These are phyloP conservation scores for Hydrocynus forskahlii DNA, from an alignment of 2,797 vertebrate species.

Conservation along the genomic window DNA sequence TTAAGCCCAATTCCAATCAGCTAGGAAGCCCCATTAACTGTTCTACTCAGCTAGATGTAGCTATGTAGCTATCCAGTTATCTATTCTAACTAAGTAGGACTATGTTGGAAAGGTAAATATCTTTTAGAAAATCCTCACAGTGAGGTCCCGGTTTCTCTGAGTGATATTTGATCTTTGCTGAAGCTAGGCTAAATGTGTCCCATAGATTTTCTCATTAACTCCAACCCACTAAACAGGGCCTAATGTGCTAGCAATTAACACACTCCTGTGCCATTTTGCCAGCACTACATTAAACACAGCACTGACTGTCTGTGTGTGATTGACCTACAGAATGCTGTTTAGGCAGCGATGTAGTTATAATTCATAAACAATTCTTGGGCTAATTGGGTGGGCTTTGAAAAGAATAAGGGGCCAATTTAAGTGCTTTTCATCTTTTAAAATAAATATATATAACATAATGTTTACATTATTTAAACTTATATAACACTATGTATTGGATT, in stretches of 20 bases:
- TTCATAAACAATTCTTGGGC: too few relatives aligned
- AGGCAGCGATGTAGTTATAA: too few relatives aligned
- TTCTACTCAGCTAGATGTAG: too few relatives aligned
- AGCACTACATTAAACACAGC: conserved; percentile 38
- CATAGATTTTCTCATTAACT: conserved; percentile 81
- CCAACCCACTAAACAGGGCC: conserved; percentile 78
- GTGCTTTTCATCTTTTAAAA: too few relatives aligned
- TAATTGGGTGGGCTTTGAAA: too few relatives aligned
- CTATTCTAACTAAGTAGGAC: background rate
- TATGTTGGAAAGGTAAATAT: background rate
- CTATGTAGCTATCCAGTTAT: background rate
- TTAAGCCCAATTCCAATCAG: too few relatives aligned
- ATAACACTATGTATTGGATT: too few relatives aligned
- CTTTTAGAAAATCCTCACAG: background rate
- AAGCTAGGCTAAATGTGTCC: conserved; percentile 67
- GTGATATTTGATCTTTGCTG: conserved; percentile 39
- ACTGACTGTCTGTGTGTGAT: conserved; percentile 35
- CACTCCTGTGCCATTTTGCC: conserved; percentile 8
- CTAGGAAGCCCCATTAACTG: too few relatives aligned
- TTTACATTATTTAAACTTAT: too few relatives aligned
- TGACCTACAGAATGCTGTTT: background rate
- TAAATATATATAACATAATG: too few relatives aligned
- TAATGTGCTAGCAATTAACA: conserved; percentile 77
- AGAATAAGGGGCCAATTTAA: too few relatives aligned
- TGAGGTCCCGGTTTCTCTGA: conserved; percentile 13